phyloP scores from a whole-genome alignment of 1,140 invertebrate species.

The Cheumatopsyche charites region DNA sequence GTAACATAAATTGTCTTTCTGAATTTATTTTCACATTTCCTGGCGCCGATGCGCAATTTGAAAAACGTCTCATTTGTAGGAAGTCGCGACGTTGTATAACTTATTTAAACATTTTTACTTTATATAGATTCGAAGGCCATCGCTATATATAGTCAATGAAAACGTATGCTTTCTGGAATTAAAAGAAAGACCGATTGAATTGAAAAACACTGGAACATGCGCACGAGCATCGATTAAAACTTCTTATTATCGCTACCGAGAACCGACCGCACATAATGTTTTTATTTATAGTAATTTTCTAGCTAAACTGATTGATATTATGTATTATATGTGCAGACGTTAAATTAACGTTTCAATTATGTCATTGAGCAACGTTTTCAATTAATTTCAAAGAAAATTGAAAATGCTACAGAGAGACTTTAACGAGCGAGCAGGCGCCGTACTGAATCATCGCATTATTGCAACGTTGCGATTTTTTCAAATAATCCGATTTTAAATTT shows the following conservation, averaged over 20 bases:
- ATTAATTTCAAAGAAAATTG: background rate
- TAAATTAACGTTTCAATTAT: too few species aligned
- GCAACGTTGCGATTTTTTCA: too few species aligned
- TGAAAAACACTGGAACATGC: slow-evolving; percentile 1
- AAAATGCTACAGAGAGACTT: background rate
- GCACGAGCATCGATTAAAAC: background rate
- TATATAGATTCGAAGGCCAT: slow-evolving; percentile 17
- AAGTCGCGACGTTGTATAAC: background rate
- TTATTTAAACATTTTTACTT: slow-evolving; percentile 12
- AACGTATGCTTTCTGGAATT: background rate
- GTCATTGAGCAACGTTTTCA: background rate
- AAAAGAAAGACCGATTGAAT: slow-evolving; percentile 10
- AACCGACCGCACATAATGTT: background rate
- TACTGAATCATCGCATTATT: background rate
- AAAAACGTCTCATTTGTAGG: slow-evolving; percentile 10
- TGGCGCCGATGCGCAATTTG: slow-evolving; percentile 23
- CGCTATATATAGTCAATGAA: slow-evolving; percentile 11
- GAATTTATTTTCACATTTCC: background rate
- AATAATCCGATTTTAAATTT: too few species aligned
- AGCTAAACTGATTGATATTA: too few species aligned
- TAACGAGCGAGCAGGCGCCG: background rate
- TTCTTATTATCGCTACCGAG: slow-evolving; percentile 1
- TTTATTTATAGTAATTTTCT: too few species aligned
- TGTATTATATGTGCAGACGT: too few species aligned
- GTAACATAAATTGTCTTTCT: too few species aligned